phyloP scores from a whole-genome alignment of 2,113 vertebrate genomes.

The Xiphias gladius region DNA sequence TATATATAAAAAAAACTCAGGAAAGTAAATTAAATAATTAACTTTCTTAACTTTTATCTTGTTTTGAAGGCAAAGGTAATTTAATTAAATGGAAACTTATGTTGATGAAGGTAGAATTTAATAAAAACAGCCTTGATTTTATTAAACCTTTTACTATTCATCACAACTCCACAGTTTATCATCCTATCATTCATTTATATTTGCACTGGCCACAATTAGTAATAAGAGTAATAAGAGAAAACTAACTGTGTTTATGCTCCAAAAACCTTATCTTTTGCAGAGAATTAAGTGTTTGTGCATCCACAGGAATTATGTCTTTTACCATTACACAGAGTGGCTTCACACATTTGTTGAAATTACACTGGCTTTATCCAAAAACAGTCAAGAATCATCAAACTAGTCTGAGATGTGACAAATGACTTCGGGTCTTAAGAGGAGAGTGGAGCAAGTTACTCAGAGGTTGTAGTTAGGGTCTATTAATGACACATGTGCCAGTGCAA shows the following conservation, averaged over 20 bases:
- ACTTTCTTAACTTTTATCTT: conserved; percentile 21
- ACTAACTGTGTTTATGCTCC: not conserved
- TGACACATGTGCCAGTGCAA: too few relatives aligned
- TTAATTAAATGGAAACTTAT: conserved; percentile 26
- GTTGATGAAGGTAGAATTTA: conserved; percentile 5
- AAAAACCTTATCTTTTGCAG: not conserved
- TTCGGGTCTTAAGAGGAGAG: not conserved
- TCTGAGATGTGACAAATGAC: too few relatives aligned
- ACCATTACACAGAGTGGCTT: too few relatives aligned
- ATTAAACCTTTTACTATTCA: conserved; percentile 8
- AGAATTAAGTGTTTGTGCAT: not conserved
- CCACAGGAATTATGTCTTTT: not conserved
- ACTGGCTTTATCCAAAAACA: too few relatives aligned
- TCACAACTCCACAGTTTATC: not conserved
- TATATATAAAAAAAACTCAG: conserved; percentile 2
- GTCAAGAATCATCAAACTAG: too few relatives aligned
- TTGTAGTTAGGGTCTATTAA: too few relatives aligned
- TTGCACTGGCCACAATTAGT: not conserved
- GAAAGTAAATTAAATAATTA: conserved; percentile 20
- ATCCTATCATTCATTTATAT: not conserved
- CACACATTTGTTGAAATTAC: too few relatives aligned
- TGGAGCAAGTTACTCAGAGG: too few relatives aligned
- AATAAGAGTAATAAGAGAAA: not conserved
- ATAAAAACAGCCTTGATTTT: conserved; percentile 13
- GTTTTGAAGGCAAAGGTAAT: not conserved